phyloP scores from a whole-genome alignment of 2,888 invertebrate species.

The Brachyopa scutellaris region DNA sequence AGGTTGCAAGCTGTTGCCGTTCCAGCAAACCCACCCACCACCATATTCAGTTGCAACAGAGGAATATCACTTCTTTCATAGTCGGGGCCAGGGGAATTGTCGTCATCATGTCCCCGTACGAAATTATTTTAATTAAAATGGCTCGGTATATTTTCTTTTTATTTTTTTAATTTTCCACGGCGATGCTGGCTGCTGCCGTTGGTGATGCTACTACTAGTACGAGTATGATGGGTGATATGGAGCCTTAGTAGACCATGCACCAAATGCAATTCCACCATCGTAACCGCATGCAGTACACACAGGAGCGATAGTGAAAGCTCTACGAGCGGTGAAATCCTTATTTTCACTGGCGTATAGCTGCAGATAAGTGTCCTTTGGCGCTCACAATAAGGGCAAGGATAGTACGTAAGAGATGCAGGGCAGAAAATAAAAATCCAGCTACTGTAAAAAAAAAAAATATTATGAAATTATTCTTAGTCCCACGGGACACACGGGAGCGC shows the following conservation, averaged over 20 bases:
- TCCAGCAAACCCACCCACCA: neutral
- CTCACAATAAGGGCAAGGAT: slow-evolving; percentile 59
- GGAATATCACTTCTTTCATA: slow-evolving; percentile 2
- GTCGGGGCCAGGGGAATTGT: slow-evolving; percentile 49
- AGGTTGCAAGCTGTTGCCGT: slow-evolving; percentile 48
- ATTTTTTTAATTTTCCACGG: slow-evolving; percentile 47
- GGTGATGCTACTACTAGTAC: slow-evolving; percentile 14
- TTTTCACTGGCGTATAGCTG: slow-evolving; percentile 35
- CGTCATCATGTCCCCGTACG: slow-evolving; percentile 51
- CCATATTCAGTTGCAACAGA: neutral
- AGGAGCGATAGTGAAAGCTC: slow-evolving; percentile 44
- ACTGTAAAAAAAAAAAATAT: slow-evolving; percentile 52
- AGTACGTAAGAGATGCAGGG: slow-evolving; percentile 26
- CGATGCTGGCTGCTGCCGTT: slow-evolving; percentile 4
- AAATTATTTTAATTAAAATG: slow-evolving; percentile 71
- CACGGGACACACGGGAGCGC: slow-evolving; percentile 39
- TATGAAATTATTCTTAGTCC: slow-evolving; percentile 49
- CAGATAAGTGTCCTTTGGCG: slow-evolving; percentile 65
- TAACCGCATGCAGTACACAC: slow-evolving; percentile 36
- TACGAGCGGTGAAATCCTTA: slow-evolving; percentile 41
- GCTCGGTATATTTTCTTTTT: slow-evolving; percentile 1
- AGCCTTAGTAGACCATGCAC: slow-evolving; percentile 47
- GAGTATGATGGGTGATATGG: slow-evolving; percentile 39
- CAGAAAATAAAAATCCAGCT: neutral
- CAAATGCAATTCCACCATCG: slow-evolving; percentile 29